Conservation (phyloP, 2,113 vertebrate genomes). For the Cheilinus undulatus region DNA sequence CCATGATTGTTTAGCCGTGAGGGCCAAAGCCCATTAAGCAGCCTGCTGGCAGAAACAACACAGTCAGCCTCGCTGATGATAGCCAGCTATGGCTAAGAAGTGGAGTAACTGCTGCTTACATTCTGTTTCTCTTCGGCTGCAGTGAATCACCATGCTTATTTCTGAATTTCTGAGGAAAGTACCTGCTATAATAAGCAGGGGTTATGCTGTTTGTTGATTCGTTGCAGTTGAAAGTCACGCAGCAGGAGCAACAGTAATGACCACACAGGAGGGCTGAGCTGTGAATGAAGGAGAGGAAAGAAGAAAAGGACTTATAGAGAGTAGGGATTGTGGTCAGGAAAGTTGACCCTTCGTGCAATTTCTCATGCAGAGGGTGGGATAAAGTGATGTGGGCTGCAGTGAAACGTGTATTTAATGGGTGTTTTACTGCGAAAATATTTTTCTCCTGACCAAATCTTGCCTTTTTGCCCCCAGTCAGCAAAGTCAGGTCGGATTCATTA, state of each 20-base stretch:
- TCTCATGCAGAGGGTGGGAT: constrained; percentile 54
- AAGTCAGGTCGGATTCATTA: constrained; percentile 19
- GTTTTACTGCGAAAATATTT: constrained; percentile 11
- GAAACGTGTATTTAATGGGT: constrained; percentile 17
- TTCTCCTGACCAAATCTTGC: not conserved
- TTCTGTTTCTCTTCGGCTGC: constrained; percentile 72
- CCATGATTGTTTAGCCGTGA: constrained; percentile 62
- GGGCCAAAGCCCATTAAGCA: constrained; percentile 60
- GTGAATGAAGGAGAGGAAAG: constrained; percentile 37
- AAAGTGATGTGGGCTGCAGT: constrained; percentile 45
- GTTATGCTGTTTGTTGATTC: constrained; percentile 76
- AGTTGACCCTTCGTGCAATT: constrained; percentile 36
- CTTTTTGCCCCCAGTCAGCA: not conserved
- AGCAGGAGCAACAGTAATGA: constrained; percentile 51
- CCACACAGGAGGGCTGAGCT: constrained; percentile 72
- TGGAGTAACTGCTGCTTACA: constrained; percentile 51
- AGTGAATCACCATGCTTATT: constrained; percentile 74
- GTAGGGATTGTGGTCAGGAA: constrained; percentile 21
- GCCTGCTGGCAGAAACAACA: constrained; percentile 67
- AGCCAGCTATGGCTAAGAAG: constrained; percentile 50
- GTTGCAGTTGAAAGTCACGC: constrained; percentile 65
- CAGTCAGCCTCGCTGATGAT: constrained; percentile 50
- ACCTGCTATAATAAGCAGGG: constrained; percentile 81
- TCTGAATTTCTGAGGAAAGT: constrained; percentile 80
- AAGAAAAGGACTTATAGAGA: constrained; percentile 16